phyloP scores from a whole-genome alignment of 2,113 vertebrate species.

The Phaethon lepturus region DNA sequence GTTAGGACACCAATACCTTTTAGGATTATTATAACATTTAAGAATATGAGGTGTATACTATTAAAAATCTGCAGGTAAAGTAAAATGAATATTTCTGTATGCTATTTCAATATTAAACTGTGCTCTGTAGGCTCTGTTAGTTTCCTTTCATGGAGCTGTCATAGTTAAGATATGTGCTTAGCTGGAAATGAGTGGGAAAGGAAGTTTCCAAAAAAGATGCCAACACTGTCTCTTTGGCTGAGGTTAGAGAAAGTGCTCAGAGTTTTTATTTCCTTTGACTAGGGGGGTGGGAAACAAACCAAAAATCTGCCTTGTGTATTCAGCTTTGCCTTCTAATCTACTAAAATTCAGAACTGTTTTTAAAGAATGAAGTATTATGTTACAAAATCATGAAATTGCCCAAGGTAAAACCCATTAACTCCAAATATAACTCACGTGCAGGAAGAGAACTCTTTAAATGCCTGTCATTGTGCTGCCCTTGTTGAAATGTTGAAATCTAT shows the following conservation, averaged over 20 bases:
- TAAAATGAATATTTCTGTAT: background rate
- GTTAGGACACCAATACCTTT: background rate
- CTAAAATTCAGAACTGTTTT: slow-evolving; percentile 35
- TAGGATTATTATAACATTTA: background rate
- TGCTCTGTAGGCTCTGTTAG: background rate
- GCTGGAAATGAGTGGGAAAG: slow-evolving; percentile 1
- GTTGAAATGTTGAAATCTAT: slow-evolving; percentile 73
- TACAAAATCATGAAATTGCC: slow-evolving; percentile 48
- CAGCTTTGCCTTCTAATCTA: slow-evolving; percentile 37
- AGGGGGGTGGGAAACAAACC: background rate
- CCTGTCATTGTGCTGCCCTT: slow-evolving; percentile 57
- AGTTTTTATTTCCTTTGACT: slow-evolving; percentile 32
- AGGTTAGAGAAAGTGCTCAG: background rate
- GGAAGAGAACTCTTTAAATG: slow-evolving; percentile 62
- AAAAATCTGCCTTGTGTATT: slow-evolving; percentile 17
- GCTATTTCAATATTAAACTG: slow-evolving; percentile 6
- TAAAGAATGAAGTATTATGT: slow-evolving; percentile 41
- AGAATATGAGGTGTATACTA: background rate
- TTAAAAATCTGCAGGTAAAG: background rate
- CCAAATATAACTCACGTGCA: slow-evolving; percentile 62
- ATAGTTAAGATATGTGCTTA: background rate
- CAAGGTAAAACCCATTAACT: slow-evolving; percentile 67
- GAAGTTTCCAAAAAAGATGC: slow-evolving; percentile 9
- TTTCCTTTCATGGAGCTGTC: background rate
- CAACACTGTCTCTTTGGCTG: background rate